Base-by-base conservation (phyloP, 2,113 vertebrate species). In the Athene noctua region DNA sequence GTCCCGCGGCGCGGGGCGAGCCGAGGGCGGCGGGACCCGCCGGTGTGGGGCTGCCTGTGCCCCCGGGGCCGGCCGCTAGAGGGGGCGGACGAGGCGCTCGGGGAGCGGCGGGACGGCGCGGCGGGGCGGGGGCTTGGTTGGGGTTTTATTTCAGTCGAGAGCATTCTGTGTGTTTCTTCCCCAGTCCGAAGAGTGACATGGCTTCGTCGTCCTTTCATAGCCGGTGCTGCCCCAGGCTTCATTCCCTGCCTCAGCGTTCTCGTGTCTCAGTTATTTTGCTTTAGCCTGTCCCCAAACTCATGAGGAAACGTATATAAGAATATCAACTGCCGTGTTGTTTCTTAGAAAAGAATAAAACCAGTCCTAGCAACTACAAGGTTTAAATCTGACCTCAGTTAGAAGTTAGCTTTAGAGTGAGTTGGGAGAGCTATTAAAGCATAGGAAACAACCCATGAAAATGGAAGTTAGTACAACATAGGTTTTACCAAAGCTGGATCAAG, bases 131-230 rank as follows among this genome's bases (percentile, higher is more conserved):
- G 40, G 36, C 36, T 10, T 12, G 47, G 11, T 22, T 4, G 4
- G 52, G 8, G 12, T n/a, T 7, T 15, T 36, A 7, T 9, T 32
- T 42, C 10, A 6, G 9, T 25, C 6, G 11, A 3, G n/a, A 17
- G n/a, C 22, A 0, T 57, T 22, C 9, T 13, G 13, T 8, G 0
- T 5, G 26, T 30, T 44, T 19, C 11, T 34, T 34, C 11, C 16
- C 10, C 3, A 0, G 16, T 27, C 44, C 6, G 10, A 34, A 15
- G 25, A 75, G 52, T 12, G 47, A 9, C 8, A 0, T 4, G 5
- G 14, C 51, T 58, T 21, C 4, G 1, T 25, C 3, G 3, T 23
- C 3, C 32, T n/a, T 51, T 54, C 6, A 0, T 9, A 4, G 22
- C 44, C 34, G 12, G 10, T 22, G 19, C 10, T 34, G 58, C 27